Evolutionary conservation across 2,888 invertebrate genomes (phyloP).

Genomic region (Heliconius ismenius): DNA sequence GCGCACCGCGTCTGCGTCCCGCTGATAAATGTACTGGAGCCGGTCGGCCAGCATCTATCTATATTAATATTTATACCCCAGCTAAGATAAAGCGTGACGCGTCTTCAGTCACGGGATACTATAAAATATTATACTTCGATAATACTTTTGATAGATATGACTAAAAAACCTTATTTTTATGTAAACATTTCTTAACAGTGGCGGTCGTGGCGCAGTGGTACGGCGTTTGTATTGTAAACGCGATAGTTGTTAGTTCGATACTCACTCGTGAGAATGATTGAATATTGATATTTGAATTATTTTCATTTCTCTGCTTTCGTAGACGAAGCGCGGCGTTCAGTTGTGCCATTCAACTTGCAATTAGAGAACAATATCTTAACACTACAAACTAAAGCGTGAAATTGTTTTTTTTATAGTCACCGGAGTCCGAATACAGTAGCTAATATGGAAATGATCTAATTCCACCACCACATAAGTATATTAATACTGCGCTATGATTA

Average conservation of each 20-base stretch:
- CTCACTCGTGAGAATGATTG: not conserved
- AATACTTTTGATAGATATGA: not conserved
- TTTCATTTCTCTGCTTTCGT: too few species aligned
- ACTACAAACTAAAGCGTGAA: not conserved
- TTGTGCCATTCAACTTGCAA: not conserved
- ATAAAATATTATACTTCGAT: conserved; percentile 2
- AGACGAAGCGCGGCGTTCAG: too few species aligned
- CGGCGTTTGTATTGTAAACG: too few species aligned
- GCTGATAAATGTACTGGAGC: conserved; percentile 73
- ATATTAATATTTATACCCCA: conserved; percentile 61
- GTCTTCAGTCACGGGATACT: conserved; percentile 13
- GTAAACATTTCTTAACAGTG: not conserved
- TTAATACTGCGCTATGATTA: conserved; percentile 46
- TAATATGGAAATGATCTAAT: conserved; percentile 9
- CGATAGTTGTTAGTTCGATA: not conserved
- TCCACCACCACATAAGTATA: not conserved
- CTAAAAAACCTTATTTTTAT: not conserved
- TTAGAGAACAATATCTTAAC: too few species aligned
- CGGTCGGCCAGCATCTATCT: conserved; percentile 63
- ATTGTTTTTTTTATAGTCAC: not conserved
- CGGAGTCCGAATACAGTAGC: not conserved
- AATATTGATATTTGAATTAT: too few species aligned
- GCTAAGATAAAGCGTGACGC: conserved; percentile 26
- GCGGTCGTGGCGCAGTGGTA: too few species aligned
- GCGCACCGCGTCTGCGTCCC: conserved; percentile 65